Base-by-base conservation (phyloP, 2,797 vertebrate species). In the Peromyscus melanophrys region DNA sequence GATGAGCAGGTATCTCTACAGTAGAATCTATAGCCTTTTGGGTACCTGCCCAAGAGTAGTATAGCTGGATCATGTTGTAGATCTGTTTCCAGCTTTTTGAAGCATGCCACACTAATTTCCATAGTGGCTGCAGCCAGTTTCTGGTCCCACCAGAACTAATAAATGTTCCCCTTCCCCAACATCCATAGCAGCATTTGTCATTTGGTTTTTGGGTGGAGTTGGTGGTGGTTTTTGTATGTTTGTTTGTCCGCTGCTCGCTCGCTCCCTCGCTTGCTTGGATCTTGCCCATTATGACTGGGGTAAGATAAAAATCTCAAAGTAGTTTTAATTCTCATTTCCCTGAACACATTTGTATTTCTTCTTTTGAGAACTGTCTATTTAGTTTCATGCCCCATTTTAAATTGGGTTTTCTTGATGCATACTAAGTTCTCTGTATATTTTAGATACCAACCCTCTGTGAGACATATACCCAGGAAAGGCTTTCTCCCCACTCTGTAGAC, bases 41-140 rank as follows among this genome's bases (percentile, higher is more conserved):
- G 63, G 6, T 11, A 14, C 31, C 13, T 52, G 31, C 16, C 12
- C 63, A 49, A 63, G 43, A 25, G 83, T 67, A 17, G 1, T 23
- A 13, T 4, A 7, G 43, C 63, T n/a, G 19, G 29, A n/a, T n/a
- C 6, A 0, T n/a, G 43, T n/a, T 23, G 12, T 25, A 14, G 43
- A 23, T 14, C 63, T 49, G 29, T 69, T 52, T n/a, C 63, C 34
- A n/a, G 31, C 31, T 52, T 25, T 67, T 9, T 86, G 83, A n/a
- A 31, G 31, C 5, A 10, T 4, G 7, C 31, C 43, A n/a, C 31
- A 52, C 31, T 14, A 67, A 67, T 52, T n/a, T 27, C 12, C 43
- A n/a, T 2, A 6, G 1, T 25, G 29, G 63, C 29, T 25, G 6
- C 31, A n/a, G 16, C 1, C 3, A 14, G 63, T 86, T 69, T 52